phyloP scores from a whole-genome alignment of 2,113 vertebrate genomes.

The Bungarus multicinctus region DNA sequence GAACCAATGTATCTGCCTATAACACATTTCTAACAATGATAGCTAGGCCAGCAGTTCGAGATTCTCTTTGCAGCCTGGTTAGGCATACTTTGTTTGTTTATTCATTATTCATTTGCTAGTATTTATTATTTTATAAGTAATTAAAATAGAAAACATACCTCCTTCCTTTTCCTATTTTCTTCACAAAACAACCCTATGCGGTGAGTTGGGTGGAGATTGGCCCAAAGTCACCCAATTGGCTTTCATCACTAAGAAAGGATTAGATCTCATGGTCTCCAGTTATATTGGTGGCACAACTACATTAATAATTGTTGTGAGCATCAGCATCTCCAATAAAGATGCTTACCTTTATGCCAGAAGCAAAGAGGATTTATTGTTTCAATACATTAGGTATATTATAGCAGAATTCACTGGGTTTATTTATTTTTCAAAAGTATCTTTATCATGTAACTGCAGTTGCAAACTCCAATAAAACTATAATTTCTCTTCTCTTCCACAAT shows the following conservation, averaged over 20 bases:
- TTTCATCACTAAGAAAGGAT: not conserved
- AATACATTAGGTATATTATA: conserved; percentile 29
- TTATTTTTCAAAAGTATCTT: conserved; percentile 54
- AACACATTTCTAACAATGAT: not conserved
- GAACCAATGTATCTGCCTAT: not conserved
- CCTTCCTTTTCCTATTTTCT: not conserved
- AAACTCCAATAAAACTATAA: conserved; percentile 54
- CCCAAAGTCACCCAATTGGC: not conserved
- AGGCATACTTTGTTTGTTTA: not conserved
- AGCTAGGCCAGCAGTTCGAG: not conserved
- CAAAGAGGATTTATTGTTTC: conserved; percentile 47
- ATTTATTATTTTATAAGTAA: not conserved
- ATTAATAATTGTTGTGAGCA: not conserved
- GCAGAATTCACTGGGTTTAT: conserved; percentile 42
- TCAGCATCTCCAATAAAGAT: conserved; percentile 32
- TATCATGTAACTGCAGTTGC: conserved; percentile 49
- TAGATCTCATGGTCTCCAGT: not conserved
- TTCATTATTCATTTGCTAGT: not conserved
- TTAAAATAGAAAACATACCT: not conserved
- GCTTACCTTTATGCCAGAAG: conserved; percentile 54
- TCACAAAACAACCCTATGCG: not conserved
- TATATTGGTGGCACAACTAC: not conserved
- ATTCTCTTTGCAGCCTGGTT: not conserved
- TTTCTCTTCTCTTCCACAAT: conserved; percentile 24
- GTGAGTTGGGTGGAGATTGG: not conserved